Evolutionary conservation across 2,888 invertebrate genomes (phyloP).

Genomic region (Perithous albicinctus): DNA sequence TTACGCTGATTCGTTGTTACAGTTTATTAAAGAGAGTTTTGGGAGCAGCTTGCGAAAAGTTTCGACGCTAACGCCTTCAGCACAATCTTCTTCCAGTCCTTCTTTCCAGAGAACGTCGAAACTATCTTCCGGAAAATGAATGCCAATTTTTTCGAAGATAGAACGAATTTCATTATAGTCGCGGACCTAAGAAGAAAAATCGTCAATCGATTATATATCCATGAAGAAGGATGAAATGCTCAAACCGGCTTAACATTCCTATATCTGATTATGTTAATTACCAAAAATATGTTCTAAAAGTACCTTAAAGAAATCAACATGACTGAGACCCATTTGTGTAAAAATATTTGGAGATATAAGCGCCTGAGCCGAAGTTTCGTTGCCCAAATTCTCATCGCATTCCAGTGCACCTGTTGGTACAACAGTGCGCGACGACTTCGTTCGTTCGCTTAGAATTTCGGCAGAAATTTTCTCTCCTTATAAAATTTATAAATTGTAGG

Average conservation of each 20-base stretch:
- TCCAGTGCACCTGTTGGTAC: slow-evolving; percentile 43
- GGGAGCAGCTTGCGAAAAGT: slow-evolving; percentile 65
- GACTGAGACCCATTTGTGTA: slow-evolving; percentile 83
- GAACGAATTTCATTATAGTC: slow-evolving; percentile 71
- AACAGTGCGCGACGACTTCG: slow-evolving; percentile 39
- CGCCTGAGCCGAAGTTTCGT: slow-evolving; percentile 76
- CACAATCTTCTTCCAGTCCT: slow-evolving; percentile 73
- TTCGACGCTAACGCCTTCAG: slow-evolving; percentile 76
- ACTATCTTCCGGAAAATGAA: slow-evolving; percentile 73
- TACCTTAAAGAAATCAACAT: slow-evolving; percentile 84
- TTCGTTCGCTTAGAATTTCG: slow-evolving; percentile 50
- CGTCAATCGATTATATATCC: background rate
- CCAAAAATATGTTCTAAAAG: background rate
- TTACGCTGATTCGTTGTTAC: slow-evolving; percentile 3
- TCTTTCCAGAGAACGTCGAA: slow-evolving; percentile 76
- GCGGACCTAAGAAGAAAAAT: slow-evolving; percentile 66
- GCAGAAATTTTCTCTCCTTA: slow-evolving; percentile 18
- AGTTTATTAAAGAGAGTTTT: slow-evolving; percentile 42
- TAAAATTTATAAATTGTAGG: background rate
- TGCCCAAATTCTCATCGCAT: slow-evolving; percentile 52
- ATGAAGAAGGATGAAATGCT: background rate
- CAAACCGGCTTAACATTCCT: background rate
- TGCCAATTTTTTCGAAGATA: slow-evolving; percentile 73
- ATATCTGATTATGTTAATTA: background rate
- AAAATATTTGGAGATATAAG: slow-evolving; percentile 84